Percentiles rank a stretch among this genome's conserved stretches.
Evolutionary conservation across 2,797 vertebrate species (phyloP).

Genomic region (Sphaeramia orbicularis): DNA sequence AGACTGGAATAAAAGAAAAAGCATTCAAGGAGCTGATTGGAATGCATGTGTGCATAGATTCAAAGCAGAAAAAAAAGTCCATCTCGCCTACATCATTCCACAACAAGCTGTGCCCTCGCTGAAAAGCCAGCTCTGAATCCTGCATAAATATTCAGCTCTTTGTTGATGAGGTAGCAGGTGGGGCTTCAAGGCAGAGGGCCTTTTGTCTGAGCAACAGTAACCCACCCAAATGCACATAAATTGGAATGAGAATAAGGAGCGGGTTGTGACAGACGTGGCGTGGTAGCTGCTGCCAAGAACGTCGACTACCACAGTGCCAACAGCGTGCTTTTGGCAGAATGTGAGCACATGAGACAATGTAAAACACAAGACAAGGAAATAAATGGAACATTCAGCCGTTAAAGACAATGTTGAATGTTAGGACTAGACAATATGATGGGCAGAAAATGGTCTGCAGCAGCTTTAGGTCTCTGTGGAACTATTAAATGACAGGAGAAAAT

Average conservation of each 20-base stretch:
- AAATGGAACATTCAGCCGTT: constrained; percentile 3
- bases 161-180: constrained; percentile 63
- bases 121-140: constrained; percentile 29
- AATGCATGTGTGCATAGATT: neutral
- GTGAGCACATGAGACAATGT: neutral
- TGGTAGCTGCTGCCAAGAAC: constrained; percentile 44
- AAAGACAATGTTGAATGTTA: neutral
- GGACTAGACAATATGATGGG: neutral
- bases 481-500: constrained; percentile 4
- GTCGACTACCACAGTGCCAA: constrained; percentile 24
- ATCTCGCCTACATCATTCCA: constrained; percentile 7
- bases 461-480: neutral
- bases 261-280: constrained; percentile 44
- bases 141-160: constrained; percentile 47
- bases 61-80: constrained; percentile 3
- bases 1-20: neutral
- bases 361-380: constrained; percentile 6
- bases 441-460: constrained; percentile 8
- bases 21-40: neutral
- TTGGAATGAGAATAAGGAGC: constrained; percentile 49
- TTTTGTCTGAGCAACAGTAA: constrained; percentile 61
- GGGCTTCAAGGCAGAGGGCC: constrained; percentile 45
- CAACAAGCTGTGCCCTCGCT: constrained; percentile 32
- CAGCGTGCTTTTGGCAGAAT: constrained; percentile 37
- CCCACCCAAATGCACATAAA: constrained; percentile 51